Percentiles rank a stretch among this genome's conserved stretches.
Conservation (phyloP, 2,113 vertebrate species). For the Corythornis cristatus region DNA sequence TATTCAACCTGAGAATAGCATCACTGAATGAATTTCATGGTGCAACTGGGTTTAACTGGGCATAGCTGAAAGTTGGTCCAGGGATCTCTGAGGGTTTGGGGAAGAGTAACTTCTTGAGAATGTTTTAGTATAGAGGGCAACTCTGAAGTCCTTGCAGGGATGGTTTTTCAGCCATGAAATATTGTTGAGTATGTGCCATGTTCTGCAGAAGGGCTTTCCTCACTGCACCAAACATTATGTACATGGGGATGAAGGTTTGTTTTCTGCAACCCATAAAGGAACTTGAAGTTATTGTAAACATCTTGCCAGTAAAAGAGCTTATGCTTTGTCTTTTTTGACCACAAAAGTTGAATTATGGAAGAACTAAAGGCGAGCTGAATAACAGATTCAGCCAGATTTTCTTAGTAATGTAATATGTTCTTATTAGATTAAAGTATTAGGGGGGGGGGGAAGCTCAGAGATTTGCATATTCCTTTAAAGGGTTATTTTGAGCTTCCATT, state of each 20-base stretch:
- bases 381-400: background rate
- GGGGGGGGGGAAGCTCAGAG: background rate
- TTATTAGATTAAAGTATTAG: conserved; percentile 44
- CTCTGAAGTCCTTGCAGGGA: background rate
- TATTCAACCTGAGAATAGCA: background rate
- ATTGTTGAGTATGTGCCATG: background rate
- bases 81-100: background rate
- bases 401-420: background rate
- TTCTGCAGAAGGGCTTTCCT: background rate
- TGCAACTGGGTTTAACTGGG: background rate
- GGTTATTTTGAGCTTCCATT: conserved; percentile 44
- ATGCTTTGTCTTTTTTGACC: background rate
- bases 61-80: background rate
- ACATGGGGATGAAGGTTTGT: background rate
- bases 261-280: background rate
- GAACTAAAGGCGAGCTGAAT: background rate
- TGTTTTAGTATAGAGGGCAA: accelerated
- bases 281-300: background rate
- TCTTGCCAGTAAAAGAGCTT: background rate
- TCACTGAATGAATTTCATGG: background rate
- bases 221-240: accelerated
- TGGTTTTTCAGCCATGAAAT: background rate
- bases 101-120: background rate
- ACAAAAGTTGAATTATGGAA: background rate
- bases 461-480: conserved; percentile 41